Evolutionary conservation across 1,140 invertebrate genomes (phyloP), one percentile per base, ranked within the genome.

Genomic region (Protaetia brevitarsis): DNA sequence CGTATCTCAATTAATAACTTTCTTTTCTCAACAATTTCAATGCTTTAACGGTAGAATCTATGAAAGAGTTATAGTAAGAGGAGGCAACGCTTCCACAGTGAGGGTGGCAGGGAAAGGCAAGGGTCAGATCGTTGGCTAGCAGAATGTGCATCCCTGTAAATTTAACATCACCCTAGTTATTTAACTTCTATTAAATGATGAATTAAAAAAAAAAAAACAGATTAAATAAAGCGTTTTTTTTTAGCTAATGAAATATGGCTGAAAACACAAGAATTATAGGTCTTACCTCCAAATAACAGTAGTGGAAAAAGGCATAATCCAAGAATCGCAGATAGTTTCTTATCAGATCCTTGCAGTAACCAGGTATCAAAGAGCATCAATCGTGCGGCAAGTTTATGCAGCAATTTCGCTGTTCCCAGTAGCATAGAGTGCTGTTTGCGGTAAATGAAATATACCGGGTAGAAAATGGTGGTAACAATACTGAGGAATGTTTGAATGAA

Each of bases 301-400:
- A 83, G 69, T 2, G 81, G 81, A 62, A 83, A 28, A 34, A 82
- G 31, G 37, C 81, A 72, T n/a, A 83, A 71, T n/a, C 78, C 30
- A 1, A 77, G 31, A n/a, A 77, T 62, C 21, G 51, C 66, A 0
- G 63, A 45, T 21, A 69, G 29, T 51, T 75, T 77, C n/a, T 69
- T 64, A 5, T 61, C 72, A 16, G 57, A 76, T 78, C 57, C 71
- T 73, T 51, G 51, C 51, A 83, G 63, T 59, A 82, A 51, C 78
- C 79, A 82, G 3, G 81, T 82, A 68, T 83, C 82, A 70, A 80
- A 66, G 62, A 77, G 75, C 67, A 83, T 77, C 6, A 83, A 68
- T n/a, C 69, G 63, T 37, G 74, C 74, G 2, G 72, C 67, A 16
- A 72, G 13, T 21, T 58, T 63, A 58, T 79, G 74, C n/a, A 76